Conservation (phyloP, 23 tunicate genomes). For the Halocynthia roretzi region DNA sequence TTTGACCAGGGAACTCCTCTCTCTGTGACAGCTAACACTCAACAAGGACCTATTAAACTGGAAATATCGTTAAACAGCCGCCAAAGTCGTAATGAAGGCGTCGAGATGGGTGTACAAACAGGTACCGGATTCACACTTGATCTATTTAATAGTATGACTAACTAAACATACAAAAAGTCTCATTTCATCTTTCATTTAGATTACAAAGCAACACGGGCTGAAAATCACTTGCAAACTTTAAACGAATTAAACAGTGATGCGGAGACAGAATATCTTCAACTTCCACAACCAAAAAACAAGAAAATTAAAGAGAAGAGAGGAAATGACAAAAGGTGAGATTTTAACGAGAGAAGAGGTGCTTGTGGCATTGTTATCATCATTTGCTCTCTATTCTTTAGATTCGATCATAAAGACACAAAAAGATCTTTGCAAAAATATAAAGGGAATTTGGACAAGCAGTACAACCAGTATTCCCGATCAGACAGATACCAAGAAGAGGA, state of each 20-base stretch:
- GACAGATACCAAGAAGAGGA: background rate
- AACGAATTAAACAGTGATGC: constrained; percentile 37
- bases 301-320: background rate
- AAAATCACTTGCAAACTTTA: too few relatives aligned
- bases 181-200: too few relatives aligned
- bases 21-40: constrained; percentile 20
- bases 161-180: too few relatives aligned
- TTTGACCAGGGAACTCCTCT: constrained; percentile 13
- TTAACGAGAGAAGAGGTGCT: background rate
- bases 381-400: background rate
- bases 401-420: too few relatives aligned
- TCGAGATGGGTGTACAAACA: constrained; percentile 68
- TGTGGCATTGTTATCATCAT: background rate
- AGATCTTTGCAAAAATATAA: constrained; percentile 8
- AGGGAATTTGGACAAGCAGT: constrained; percentile 18
- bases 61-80: constrained; percentile 68
- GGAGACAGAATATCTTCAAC: constrained; percentile 61
- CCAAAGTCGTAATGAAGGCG: constrained; percentile 12
- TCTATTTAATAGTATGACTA: too few relatives aligned
- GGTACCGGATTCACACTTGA: constrained; percentile 16
- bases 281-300: constrained; percentile 36
- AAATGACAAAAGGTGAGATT: background rate
- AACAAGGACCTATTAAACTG: constrained; percentile 50
- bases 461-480: constrained; percentile 37
- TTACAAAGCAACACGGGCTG: too few relatives aligned